Conservation (phyloP, 2,797 vertebrate genomes). For the Varecia variegata region DNA sequence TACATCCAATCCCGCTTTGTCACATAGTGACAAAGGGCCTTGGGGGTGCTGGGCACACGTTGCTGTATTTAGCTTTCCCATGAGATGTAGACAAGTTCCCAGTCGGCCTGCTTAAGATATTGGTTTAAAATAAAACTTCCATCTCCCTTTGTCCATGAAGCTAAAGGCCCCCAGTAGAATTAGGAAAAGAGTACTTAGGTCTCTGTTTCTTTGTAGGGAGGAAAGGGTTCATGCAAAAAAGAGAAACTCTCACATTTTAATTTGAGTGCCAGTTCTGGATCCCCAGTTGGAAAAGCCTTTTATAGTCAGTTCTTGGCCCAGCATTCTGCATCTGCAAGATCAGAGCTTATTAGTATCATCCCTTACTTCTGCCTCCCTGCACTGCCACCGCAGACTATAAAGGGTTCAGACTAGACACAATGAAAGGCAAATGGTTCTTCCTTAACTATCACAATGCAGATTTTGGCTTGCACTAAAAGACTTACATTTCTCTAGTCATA, state of each 20-base stretch:
- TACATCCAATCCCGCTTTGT: not conserved
- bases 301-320: constrained; percentile 12
- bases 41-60: not conserved
- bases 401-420: not conserved
- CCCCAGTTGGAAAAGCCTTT: constrained; percentile 40
- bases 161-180: not conserved
- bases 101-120: not conserved
- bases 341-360: constrained; percentile 59
- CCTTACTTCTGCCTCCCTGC: constrained; percentile 2
- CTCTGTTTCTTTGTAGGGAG: not conserved
- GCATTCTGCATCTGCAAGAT: constrained; percentile 54
- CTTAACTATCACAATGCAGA: not conserved
- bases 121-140: constrained; percentile 27
- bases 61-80: not conserved
- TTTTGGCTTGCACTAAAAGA: not conserved
- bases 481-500: not conserved
- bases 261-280: not conserved
- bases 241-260: constrained; percentile 5
- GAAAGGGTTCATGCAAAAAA: not conserved
- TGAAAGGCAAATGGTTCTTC: not conserved
- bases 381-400: not conserved
- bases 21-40: not conserved
- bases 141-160: not conserved
- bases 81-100: not conserved
- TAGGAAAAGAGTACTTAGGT: not conserved